Conservation (phyloP, 2,113 vertebrate genomes). For the Chunga burmeisteri region DNA sequence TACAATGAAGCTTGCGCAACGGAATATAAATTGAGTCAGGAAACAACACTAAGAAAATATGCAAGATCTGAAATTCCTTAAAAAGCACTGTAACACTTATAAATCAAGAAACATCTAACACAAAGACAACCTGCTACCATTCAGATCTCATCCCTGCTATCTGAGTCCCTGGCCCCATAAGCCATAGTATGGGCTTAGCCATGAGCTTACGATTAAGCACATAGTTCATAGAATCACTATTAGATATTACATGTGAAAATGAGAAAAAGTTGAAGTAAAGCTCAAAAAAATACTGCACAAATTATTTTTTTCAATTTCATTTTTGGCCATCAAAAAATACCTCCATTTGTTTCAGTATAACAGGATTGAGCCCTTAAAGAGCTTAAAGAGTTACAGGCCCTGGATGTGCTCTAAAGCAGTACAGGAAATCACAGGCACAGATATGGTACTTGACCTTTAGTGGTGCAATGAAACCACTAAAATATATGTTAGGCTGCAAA, state of each 20-base stretch:
- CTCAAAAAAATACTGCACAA: background rate
- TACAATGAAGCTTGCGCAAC: background rate
- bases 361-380: background rate
- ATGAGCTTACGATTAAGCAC: background rate
- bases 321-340: background rate
- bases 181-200: background rate
- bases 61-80: background rate
- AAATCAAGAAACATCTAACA: constrained; percentile 12
- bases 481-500: constrained; percentile 55
- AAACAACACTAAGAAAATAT: background rate
- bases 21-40: background rate
- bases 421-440: constrained; percentile 53
- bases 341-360: background rate
- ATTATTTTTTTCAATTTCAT: background rate
- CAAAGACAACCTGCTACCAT: background rate
- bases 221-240: background rate
- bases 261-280: background rate
- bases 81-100: background rate
- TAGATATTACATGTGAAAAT: background rate
- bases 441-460: constrained; percentile 54
- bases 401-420: constrained; percentile 42
- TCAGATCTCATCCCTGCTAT: background rate
- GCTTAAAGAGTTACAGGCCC: constrained; percentile 38
- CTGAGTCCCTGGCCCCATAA: background rate
- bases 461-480: constrained; percentile 37